Conservation (phyloP, 2,888 invertebrate genomes). For the Spodoptera exigua region DNA sequence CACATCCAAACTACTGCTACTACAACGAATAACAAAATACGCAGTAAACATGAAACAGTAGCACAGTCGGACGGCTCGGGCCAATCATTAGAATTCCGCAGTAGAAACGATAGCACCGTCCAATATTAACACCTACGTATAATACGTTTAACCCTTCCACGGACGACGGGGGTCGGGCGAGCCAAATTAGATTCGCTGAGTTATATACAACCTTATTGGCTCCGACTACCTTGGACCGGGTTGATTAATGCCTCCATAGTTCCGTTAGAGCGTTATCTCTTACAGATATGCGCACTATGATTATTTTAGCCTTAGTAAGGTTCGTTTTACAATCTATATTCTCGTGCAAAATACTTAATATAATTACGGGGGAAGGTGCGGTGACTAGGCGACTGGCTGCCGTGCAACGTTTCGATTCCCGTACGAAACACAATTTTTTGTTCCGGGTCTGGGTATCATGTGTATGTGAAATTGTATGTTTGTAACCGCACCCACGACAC, state of each 20-base stretch:
- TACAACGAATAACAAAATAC: background rate
- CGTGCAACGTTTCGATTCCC: too few species aligned
- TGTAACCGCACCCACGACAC: too few species aligned
- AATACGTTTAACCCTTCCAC: conserved; percentile 73
- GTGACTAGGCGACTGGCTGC: too few species aligned
- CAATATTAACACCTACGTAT: conserved; percentile 64
- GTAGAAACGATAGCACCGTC: conserved; percentile 38
- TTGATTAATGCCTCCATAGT: conserved; percentile 77
- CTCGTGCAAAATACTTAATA: background rate
- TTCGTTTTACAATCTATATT: conserved; percentile 17
- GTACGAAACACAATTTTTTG: too few species aligned
- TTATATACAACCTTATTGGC: conserved; percentile 79
- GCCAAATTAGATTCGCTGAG: conserved; percentile 79
- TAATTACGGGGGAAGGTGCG: too few species aligned
- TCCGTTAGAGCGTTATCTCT: conserved; percentile 62
- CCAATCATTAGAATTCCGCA: conserved; percentile 55
- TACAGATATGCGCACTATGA: conserved; percentile 50
- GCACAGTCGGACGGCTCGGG: conserved; percentile 16
- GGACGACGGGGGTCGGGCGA: conserved; percentile 63
- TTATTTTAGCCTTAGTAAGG: conserved; percentile 50
- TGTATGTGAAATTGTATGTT: too few species aligned
- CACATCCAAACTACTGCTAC: background rate
- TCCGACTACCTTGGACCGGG: conserved; percentile 69
- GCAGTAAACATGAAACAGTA: background rate
- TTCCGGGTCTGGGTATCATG: too few species aligned